Percentiles rank a stretch among this genome's conserved stretches.
These are phyloP conservation scores for Taurulus bubalis DNA, from an alignment of 2,113 vertebrate genomes.

Conservation along the genomic window DNA sequence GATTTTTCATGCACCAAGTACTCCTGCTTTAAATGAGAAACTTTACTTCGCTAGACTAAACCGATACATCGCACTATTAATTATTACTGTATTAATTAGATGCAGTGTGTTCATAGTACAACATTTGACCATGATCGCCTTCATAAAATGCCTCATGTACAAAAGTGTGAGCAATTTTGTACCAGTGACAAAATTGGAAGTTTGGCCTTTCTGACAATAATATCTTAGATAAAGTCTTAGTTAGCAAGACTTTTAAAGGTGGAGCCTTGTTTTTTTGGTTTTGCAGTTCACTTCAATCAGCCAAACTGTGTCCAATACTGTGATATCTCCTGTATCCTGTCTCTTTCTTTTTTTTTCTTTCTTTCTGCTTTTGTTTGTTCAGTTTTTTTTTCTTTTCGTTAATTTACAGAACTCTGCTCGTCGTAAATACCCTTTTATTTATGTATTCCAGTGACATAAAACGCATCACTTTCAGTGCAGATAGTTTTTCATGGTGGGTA, in stretches of 20 bases:
- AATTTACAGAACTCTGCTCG: neutral
- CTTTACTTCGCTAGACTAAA: neutral
- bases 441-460: neutral
- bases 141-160: neutral
- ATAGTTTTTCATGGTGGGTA: neutral
- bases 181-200: no score
- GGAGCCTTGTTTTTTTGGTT: neutral
- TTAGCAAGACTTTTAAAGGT: neutral
- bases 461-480: neutral
- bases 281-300: neutral
- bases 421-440: neutral
- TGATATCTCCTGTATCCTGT: neutral
- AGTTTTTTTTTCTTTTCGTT: neutral
- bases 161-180: neutral
- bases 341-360: neutral
- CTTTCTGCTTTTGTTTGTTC: neutral
- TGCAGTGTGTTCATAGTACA: constrained; percentile 2
- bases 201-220: neutral
- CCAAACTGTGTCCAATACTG: neutral
- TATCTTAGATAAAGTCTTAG: neutral
- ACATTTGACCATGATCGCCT: neutral
- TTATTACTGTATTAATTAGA: constrained; percentile 5
- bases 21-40: neutral
- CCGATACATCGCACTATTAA: neutral
- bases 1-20: constrained; percentile 12